phyloP scores from a whole-genome alignment of 2,113 vertebrate species.

The Catagonus wagneri region DNA sequence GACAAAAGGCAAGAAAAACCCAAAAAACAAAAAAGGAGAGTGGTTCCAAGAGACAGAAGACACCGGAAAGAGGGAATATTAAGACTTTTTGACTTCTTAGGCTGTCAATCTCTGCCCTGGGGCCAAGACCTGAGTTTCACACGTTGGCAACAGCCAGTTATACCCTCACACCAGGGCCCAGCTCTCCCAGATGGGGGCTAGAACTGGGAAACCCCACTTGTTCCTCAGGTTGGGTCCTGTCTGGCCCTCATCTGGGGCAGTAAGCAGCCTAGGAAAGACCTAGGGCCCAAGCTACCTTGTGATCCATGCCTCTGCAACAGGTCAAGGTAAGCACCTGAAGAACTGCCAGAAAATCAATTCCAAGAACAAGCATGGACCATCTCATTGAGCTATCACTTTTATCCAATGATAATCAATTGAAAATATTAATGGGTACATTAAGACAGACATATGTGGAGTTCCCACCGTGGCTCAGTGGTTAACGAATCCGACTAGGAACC shows the following conservation, averaged over 20 bases:
- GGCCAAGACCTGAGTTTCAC: neutral
- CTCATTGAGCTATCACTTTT: neutral
- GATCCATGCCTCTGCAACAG: neutral
- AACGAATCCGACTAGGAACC: too few relatives aligned
- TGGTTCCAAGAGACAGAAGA: neutral
- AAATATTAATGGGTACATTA: neutral
- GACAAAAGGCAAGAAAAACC: too few relatives aligned
- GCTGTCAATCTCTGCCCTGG: neutral
- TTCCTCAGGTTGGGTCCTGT: neutral
- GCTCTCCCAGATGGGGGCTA: neutral
- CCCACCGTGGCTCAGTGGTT: too few relatives aligned
- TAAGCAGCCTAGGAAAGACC: slow-evolving; percentile 8
- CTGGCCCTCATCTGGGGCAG: neutral
- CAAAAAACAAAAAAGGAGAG: slow-evolving; percentile 17
- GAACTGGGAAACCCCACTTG: neutral
- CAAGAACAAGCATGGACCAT: neutral
- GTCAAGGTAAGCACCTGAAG: neutral
- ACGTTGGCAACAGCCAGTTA: neutral
- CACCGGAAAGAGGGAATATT: neutral
- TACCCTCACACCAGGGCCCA: rapidly evolving
- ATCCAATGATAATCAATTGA: neutral
- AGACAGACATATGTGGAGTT: neutral
- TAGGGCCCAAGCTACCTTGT: neutral
- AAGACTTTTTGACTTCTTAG: neutral
- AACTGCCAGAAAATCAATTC: neutral